Conservation (phyloP, 35 echinoderm and acorn worm genomes). For the Apostichopus parvimensis region DNA sequence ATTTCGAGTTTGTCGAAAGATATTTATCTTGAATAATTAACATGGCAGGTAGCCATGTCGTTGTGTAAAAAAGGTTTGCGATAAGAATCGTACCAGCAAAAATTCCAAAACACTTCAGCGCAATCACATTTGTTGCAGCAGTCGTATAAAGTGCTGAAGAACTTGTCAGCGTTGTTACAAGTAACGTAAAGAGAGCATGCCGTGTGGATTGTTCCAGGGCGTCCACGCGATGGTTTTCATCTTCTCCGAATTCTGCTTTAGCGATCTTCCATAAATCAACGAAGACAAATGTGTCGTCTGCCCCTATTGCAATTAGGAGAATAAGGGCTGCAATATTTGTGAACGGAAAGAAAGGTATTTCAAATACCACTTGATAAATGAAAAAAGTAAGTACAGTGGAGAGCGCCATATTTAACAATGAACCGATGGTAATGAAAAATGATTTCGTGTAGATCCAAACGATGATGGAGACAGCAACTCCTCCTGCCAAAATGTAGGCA, state of each 20-base stretch:
- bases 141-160: conserved; percentile 73
- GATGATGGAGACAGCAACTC: conserved; percentile 50
- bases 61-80: conserved; percentile 79
- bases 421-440: conserved; percentile 73
- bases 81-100: conserved; percentile 76
- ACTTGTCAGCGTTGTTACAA: conserved; percentile 92
- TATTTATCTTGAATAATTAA: conserved; percentile 81
- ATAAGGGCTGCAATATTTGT: conserved; percentile 60
- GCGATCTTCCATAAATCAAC: conserved; percentile 76
- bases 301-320: conserved; percentile 83
- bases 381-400: conserved; percentile 76
- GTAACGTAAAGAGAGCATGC: conserved; percentile 75
- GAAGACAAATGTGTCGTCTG: conserved; percentile 86
- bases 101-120: conserved; percentile 73
- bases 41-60: conserved; percentile 84
- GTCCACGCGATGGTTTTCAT: background rate
- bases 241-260: background rate
- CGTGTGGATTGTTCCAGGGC: conserved; percentile 60
- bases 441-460: conserved; percentile 87
- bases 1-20: background rate
- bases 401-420: conserved; percentile 66
- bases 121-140: conserved; percentile 63
- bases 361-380: conserved; percentile 70
- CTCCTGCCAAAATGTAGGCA: conserved; percentile 55
- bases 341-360: conserved; percentile 78